Conservation (phyloP, 2,113 vertebrate genomes). For the Polypterus bichir region DNA sequence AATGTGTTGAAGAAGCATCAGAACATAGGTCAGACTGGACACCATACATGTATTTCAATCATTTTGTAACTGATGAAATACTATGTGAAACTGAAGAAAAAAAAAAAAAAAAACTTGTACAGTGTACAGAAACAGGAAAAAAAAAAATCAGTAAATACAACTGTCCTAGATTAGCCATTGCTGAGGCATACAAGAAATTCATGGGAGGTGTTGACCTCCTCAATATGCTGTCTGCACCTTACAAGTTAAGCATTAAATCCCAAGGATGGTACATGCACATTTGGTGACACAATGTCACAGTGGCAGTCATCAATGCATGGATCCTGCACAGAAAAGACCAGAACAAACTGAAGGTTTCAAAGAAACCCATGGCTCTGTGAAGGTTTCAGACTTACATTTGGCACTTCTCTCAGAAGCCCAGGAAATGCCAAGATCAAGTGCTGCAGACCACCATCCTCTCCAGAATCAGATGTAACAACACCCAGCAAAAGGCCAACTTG, state of each 20-base stretch:
- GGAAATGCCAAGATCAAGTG: constrained; percentile 12
- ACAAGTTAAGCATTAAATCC: constrained; percentile 11
- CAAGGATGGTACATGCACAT: constrained; percentile 15
- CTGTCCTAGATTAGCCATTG: constrained; percentile 10
- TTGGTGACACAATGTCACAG: constrained; percentile 16
- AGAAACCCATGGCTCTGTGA: constrained; percentile 14
- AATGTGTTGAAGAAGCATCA: constrained; percentile 7
- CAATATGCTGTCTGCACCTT: constrained; percentile 7
- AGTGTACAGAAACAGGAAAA: constrained; percentile 15
- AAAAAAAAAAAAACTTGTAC: constrained; percentile 18
- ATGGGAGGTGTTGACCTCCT: constrained; percentile 16
- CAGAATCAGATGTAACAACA: constrained; percentile 9
- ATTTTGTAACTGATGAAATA: constrained; percentile 17
- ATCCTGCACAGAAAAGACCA: constrained; percentile 15
- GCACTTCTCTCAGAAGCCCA: constrained; percentile 12
- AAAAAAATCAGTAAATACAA: constrained; percentile 19
- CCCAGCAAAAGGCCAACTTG: not conserved
- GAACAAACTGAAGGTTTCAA: not conserved
- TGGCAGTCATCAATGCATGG: constrained; percentile 17
- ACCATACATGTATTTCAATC: constrained; percentile 16
- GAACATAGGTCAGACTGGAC: constrained; percentile 11
- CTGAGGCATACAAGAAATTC: constrained; percentile 12
- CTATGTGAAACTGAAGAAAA: constrained; percentile 14
- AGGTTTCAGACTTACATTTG: constrained; percentile 17
- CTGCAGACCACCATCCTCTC: constrained; percentile 11